Evolutionary conservation across 2,113 vertebrate genomes (phyloP).

Genomic region (Choloepus hoffmanni): DNA sequence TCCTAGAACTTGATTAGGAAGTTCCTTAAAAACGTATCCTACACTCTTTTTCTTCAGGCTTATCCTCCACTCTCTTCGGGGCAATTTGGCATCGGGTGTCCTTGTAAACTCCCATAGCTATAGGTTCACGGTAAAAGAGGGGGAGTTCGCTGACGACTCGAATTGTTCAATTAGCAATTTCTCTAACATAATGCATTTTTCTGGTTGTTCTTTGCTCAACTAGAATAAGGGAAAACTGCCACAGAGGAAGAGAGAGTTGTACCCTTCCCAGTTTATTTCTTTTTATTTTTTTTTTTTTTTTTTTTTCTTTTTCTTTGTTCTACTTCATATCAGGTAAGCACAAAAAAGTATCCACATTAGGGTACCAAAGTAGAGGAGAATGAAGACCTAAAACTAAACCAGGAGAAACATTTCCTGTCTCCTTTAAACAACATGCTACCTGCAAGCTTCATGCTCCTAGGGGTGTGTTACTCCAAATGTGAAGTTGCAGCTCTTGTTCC

Average conservation of each 20-base stretch:
- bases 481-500: background rate
- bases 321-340: background rate
- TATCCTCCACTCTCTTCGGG: background rate
- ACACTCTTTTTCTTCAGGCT: background rate
- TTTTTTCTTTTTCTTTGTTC: background rate
- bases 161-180: background rate
- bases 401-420: background rate
- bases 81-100: background rate
- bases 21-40: background rate
- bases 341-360: background rate
- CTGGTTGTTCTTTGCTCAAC: background rate
- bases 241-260: background rate
- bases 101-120: background rate
- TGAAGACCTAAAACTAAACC: background rate
- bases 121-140: background rate
- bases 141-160: background rate
- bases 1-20: background rate
- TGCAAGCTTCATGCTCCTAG: background rate
- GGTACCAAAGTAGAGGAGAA: background rate
- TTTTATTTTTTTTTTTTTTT: background rate
- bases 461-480: background rate
- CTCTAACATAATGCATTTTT: background rate
- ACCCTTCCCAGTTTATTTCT: background rate
- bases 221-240: background rate
- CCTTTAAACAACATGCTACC: background rate